Evolutionary conservation across 2,113 vertebrate species (phyloP).

Genomic region (Microcebus griseorufus): DNA sequence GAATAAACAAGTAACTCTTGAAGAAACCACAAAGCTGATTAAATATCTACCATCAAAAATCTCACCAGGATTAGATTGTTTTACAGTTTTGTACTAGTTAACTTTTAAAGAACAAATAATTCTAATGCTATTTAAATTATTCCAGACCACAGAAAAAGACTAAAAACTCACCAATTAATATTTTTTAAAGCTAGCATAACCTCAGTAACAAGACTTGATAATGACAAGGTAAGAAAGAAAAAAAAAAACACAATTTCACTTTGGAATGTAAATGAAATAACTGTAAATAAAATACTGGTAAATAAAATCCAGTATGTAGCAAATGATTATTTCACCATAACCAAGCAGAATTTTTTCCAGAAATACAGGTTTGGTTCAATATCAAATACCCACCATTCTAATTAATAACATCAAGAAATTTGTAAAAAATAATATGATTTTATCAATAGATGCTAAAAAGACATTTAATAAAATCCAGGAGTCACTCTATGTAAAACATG

Average conservation of each 20-base stretch:
- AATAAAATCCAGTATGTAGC: constrained; percentile 33
- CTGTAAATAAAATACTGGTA: constrained; percentile 38
- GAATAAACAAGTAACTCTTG: constrained; percentile 37
- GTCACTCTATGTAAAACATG: constrained; percentile 6
- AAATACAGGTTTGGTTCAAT: constrained; percentile 41
- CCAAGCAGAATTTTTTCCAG: constrained; percentile 43
- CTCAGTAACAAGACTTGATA: constrained; percentile 42
- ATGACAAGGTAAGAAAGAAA: constrained; percentile 3
- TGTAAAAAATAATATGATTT: neutral
- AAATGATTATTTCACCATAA: constrained; percentile 31
- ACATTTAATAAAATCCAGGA: constrained; percentile 29
- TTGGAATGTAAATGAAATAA: constrained; percentile 54
- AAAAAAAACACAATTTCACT: constrained; percentile 9
- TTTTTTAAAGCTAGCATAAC: constrained; percentile 47
- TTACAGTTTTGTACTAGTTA: constrained; percentile 39
- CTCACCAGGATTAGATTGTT: constrained; percentile 26
- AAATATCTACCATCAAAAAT: constrained; percentile 31
- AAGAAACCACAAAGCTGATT: constrained; percentile 9
- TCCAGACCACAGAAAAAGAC: constrained; percentile 1
- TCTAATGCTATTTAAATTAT: constrained; percentile 2
- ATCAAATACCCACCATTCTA: constrained; percentile 15
- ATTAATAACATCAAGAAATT: constrained; percentile 39
- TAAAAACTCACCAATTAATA: constrained; percentile 27
- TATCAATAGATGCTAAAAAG: constrained; percentile 40
- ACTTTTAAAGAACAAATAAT: constrained; percentile 42